These are phyloP conservation scores for Lagopus muta DNA, from an alignment of 2,113 vertebrate species.

Conservation along the genomic window DNA sequence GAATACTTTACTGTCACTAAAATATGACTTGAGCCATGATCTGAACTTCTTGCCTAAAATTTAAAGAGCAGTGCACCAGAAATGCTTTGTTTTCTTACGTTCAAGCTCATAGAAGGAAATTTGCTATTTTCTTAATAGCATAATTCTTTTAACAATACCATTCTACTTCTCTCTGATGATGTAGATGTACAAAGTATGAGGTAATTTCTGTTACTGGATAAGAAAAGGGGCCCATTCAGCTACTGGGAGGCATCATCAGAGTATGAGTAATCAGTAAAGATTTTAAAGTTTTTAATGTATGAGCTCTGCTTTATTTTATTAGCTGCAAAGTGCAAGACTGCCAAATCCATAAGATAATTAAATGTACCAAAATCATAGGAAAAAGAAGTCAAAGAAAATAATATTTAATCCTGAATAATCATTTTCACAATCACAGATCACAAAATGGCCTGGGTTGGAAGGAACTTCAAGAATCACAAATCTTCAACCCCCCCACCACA, in stretches of 20 bases:
- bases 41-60: background rate
- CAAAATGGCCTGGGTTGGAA: no score
- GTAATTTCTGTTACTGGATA: background rate
- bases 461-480: no score
- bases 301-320: background rate
- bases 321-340: background rate
- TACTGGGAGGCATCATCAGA: background rate
- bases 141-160: background rate
- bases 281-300: background rate
- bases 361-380: background rate
- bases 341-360: background rate
- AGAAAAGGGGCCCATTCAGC: background rate
- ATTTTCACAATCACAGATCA: background rate
- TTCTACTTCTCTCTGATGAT: background rate
- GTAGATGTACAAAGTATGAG: background rate
- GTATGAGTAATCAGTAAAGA: background rate
- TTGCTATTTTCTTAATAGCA: background rate
- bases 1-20: background rate
- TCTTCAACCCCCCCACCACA: no score
- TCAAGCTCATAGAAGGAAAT: background rate
- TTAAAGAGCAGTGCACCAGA: background rate
- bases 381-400: background rate
- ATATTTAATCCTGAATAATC: background rate
- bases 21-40: background rate
- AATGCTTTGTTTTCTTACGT: background rate